phyloP scores from a whole-genome alignment of 2,113 vertebrate genomes.

The Marmota flaviventris region DNA sequence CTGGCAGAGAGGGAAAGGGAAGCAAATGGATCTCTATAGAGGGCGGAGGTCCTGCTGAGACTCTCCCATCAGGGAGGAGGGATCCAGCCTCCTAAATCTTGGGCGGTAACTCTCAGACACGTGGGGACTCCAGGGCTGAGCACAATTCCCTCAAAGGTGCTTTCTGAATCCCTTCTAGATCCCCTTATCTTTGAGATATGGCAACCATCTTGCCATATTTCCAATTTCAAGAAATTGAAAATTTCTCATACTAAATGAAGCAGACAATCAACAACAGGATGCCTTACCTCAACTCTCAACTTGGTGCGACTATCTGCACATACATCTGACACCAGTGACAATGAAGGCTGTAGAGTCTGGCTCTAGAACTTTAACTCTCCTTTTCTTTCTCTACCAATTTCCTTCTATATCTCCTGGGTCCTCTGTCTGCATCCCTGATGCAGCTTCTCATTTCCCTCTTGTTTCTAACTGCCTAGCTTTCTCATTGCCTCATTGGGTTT shows the following conservation, averaged over 20 bases:
- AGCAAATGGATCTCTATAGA: neutral
- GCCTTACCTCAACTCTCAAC: neutral
- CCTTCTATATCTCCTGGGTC: neutral
- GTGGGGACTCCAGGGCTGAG: neutral
- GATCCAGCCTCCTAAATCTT: neutral
- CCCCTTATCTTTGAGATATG: neutral
- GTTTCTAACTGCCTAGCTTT: neutral
- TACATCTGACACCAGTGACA: neutral
- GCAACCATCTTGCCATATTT: neutral
- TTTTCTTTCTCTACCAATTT: neutral
- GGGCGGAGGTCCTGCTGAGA: neutral
- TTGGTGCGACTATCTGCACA: neutral
- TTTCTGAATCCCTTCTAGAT: neutral
- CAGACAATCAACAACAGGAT: neutral
- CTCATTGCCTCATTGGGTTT: neutral
- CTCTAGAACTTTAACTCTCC: neutral
- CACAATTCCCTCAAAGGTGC: neutral
- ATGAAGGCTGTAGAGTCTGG: neutral
- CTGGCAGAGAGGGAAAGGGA: slow-evolving; percentile 29
- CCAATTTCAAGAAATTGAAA: neutral
- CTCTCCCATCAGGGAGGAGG: neutral
- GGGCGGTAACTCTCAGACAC: neutral
- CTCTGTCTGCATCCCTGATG: neutral
- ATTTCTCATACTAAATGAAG: neutral
- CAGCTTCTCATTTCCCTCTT: neutral